These are phyloP conservation scores for Sphecodes monilicornis DNA, from an alignment of 2,888 invertebrate genomes.

Conservation along the genomic window DNA sequence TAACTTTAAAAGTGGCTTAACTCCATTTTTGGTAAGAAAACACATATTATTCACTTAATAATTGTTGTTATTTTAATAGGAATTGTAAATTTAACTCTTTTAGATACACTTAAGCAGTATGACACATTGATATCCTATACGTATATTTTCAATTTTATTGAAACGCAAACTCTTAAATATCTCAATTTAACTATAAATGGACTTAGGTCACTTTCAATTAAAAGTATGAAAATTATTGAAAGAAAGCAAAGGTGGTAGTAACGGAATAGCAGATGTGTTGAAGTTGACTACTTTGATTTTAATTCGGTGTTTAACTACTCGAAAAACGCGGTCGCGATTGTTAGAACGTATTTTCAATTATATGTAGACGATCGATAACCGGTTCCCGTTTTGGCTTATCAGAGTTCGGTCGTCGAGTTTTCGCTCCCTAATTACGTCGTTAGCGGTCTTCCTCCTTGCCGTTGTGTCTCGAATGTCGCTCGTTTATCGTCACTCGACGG, in stretches of 20 bases:
- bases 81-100: too few species aligned
- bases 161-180: too few species aligned
- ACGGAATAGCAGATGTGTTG: not conserved
- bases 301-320: too few species aligned
- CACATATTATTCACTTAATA: too few species aligned
- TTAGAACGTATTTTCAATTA: not conserved
- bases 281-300: not conserved
- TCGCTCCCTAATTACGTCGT: slow-evolving; percentile 53
- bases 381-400: slow-evolving; percentile 14
- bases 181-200: too few species aligned
- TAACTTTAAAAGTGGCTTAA: too few species aligned
- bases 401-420: slow-evolving; percentile 23
- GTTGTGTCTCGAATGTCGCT: slow-evolving; percentile 57
- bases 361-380: slow-evolving; percentile 21
- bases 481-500: slow-evolving; percentile 53
- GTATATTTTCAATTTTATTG: too few species aligned
- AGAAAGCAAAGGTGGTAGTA: not conserved
- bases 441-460: slow-evolving; percentile 38
- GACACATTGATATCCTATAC: too few species aligned
- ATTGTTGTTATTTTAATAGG: too few species aligned
- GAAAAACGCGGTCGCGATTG: slow-evolving; percentile 3
- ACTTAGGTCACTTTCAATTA: too few species aligned
- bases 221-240: not conserved
- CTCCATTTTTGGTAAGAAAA: too few species aligned
- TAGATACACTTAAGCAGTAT: too few species aligned